Conservation (phyloP, 2,797 vertebrate genomes). For the Chaetophractus vellerosus region DNA sequence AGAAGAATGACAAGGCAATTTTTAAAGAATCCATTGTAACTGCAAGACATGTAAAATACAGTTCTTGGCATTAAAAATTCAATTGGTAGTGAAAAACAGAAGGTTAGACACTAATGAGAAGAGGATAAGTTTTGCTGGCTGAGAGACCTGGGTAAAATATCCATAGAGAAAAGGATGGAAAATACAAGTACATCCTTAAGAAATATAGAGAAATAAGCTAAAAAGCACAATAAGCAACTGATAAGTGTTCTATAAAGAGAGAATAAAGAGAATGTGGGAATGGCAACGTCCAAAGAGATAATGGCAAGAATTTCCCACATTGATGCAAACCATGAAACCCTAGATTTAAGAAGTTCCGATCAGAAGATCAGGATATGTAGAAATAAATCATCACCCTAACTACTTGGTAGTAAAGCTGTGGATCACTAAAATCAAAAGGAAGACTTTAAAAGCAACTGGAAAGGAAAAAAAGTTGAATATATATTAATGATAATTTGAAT, state of each 20-base stretch:
- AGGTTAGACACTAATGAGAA: not conserved
- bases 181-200: not conserved
- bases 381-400: not conserved
- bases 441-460: conserved; percentile 2
- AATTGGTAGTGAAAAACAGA: not conserved
- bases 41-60: conserved; percentile 1
- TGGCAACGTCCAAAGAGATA: not conserved
- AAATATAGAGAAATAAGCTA: not conserved
- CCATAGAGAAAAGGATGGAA: not conserved
- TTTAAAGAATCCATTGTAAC: not conserved
- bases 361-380: not conserved
- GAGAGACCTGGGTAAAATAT: not conserved
- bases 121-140: not conserved
- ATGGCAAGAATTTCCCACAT: not conserved
- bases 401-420: not conserved
- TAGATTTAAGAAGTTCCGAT: conserved; percentile 5
- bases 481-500: conserved; percentile 43
- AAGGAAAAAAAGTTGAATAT: not conserved
- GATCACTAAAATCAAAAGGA: not conserved
- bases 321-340: not conserved
- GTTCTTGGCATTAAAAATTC: not conserved
- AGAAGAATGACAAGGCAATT: not conserved
- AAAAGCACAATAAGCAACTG: not conserved
- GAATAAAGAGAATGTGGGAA: not conserved
- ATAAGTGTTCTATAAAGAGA: not conserved